Evolutionary conservation across 64 coral and sea anemone species (phyloP), one percentile per base, ranked within the genome.

Genomic region (Porites australiensis): DNA sequence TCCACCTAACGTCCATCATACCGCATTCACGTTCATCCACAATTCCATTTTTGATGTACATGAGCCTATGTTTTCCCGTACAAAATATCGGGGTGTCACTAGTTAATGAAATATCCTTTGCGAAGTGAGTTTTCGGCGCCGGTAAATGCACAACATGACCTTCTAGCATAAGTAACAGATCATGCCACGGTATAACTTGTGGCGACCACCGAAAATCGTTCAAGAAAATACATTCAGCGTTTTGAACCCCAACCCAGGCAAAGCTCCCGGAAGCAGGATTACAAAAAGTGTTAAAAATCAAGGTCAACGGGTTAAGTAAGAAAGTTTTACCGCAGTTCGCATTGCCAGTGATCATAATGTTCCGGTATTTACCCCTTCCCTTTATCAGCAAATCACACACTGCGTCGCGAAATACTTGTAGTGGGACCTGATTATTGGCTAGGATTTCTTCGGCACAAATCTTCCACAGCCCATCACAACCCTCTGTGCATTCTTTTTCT

Each of bases 321-420:
- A 88, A 88, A 18, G 86, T 88, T 70, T 88, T 88, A 46, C 86
- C 86, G 57, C 86, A 88, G 74, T 88, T 88, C 14, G 86, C 86
- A 4, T 68, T 68, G 2, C 86, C 86, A 46, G 52, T 55, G 4
- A 88, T 88, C 49, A 88, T n/a, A n/a, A n/a, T 74, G 44, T 88
- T 88, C 18, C 50, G 6, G 1, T 88, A 88, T 60, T 87, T 54
- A 5, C 52, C 52, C 4, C 52, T 4, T 9, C 52, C 52, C 9
- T 54, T 54, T 5, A 54, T 54, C 52, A 54, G 9, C 9, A 54
- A 9, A 9, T 54, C 9, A 54, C 52, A 5, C 9, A 54, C 52
- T 5, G 52, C 52, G 52, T 54, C 52, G 4, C 52, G 4, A 54
- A 54, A 54, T 9, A 54, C 52, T 5, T 4, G 4, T 9, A 54